Percentiles rank a stretch among this genome's conserved stretches.
phyloP scores from a whole-genome alignment of 2,113 vertebrate genomes.

The Tetrax tetrax region DNA sequence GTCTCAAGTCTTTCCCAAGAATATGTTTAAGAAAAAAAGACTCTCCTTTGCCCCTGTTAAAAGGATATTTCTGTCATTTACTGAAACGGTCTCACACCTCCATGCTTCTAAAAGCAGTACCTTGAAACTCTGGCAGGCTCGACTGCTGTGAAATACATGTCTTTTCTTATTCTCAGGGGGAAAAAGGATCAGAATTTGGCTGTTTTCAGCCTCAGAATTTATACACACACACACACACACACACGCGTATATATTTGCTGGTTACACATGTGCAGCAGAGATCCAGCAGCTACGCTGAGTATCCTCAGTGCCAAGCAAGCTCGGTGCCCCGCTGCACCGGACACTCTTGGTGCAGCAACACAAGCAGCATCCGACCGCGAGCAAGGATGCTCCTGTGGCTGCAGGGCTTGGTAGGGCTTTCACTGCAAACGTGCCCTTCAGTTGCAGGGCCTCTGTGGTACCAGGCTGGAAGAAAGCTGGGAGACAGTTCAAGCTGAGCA shows the following conservation, averaged over 20 bases:
- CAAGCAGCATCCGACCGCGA: neutral
- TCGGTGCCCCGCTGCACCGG: neutral
- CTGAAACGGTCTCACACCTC: neutral
- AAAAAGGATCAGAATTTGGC: neutral
- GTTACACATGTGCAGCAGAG: neutral
- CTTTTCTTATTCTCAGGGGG: neutral
- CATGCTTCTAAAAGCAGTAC: conserved; percentile 24
- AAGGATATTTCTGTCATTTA: conserved; percentile 11
- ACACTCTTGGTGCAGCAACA: neutral
- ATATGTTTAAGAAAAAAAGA: conserved; percentile 2
- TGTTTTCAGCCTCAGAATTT: neutral
- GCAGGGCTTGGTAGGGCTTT: neutral
- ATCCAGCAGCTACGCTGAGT: neutral
- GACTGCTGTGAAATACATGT: neutral
- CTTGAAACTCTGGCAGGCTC: neutral
- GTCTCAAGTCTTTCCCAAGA: conserved; percentile 4
- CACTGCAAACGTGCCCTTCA: neutral
- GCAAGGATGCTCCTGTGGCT: neutral
- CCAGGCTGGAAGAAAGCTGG: neutral
- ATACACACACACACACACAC: too few species aligned
- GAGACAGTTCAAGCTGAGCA: neutral
- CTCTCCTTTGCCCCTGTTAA: neutral
- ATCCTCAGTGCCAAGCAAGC: neutral
- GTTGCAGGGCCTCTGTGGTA: neutral
- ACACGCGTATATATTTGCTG: neutral